Percentiles rank a stretch among this genome's conserved stretches.
phyloP scores from a whole-genome alignment of 2,797 vertebrate genomes.

The Notolepis coatsorum region DNA sequence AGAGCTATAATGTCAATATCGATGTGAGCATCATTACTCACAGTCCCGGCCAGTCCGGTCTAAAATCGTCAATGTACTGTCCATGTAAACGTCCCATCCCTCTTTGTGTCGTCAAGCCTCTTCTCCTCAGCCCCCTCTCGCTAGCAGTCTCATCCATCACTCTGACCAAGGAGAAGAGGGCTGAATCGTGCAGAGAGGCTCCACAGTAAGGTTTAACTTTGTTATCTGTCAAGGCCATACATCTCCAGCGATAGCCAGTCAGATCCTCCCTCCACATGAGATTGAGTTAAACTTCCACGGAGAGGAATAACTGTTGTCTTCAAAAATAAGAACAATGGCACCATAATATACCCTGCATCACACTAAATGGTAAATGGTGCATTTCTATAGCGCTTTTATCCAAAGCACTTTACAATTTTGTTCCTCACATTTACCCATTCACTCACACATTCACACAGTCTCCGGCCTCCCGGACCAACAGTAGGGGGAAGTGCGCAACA shows the following conservation, averaged over 20 bases:
- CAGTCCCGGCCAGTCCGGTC: slow-evolving; percentile 40
- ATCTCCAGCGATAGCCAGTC: slow-evolving; percentile 43
- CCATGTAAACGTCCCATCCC: slow-evolving; percentile 33
- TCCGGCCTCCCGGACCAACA: too few relatives aligned
- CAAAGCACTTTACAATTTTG: too few relatives aligned
- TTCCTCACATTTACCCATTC: too few relatives aligned
- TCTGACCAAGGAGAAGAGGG: slow-evolving; percentile 45
- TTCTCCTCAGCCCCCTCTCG: slow-evolving; percentile 29
- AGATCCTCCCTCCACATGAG: slow-evolving; percentile 36
- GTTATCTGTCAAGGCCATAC: slow-evolving; percentile 48
- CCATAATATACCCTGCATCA: background rate
- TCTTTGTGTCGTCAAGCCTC: slow-evolving; percentile 27
- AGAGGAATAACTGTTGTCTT: slow-evolving; percentile 11
- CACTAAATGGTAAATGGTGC: too few relatives aligned
- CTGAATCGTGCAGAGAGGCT: slow-evolving; percentile 41
- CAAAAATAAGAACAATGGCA: slow-evolving; percentile 14
- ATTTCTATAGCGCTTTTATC: too few relatives aligned
- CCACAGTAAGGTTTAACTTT: slow-evolving; percentile 44
- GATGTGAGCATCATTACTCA: slow-evolving; percentile 29
- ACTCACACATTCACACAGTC: too few relatives aligned
- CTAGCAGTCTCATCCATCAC: slow-evolving; percentile 65
- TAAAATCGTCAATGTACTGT: slow-evolving; percentile 3
- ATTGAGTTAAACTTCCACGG: slow-evolving; percentile 25
- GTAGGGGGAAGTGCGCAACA: too few relatives aligned
- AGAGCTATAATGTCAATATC: slow-evolving; percentile 23